Percentiles rank a stretch among this genome's conserved stretches.
These are phyloP conservation scores for Drosophila testacea DNA, from an alignment of 2,888 invertebrate genomes.

Conservation along the genomic window DNA sequence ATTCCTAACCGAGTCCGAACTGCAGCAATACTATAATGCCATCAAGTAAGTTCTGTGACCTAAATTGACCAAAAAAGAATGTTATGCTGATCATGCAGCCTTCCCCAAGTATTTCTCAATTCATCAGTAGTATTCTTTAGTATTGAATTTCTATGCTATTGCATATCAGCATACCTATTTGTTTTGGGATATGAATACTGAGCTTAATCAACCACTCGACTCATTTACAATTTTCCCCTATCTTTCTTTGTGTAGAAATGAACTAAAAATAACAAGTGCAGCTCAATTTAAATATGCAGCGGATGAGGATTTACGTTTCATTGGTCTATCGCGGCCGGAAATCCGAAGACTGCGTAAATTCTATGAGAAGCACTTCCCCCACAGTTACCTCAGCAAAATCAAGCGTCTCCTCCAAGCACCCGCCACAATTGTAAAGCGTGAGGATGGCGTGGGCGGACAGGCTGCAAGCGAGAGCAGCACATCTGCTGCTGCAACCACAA, in stretches of 20 bases:
- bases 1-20: slow-evolving; percentile 96
- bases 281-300: slow-evolving; percentile 97
- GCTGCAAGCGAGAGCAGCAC: slow-evolving; percentile 33
- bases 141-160: neutral
- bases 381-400: slow-evolving; percentile 96
- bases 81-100: slow-evolving; percentile 29
- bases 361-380: slow-evolving; percentile 96
- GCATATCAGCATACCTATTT: neutral
- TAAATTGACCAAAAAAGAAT: slow-evolving; percentile 34
- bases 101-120: neutral
- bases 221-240: neutral
- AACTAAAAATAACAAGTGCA: slow-evolving; percentile 94
- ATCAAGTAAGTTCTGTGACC: slow-evolving; percentile 87
- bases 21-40: slow-evolving; percentile 95
- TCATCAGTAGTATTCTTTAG: neutral
- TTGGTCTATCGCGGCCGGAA: slow-evolving; percentile 98
- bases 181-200: slow-evolving; percentile 17
- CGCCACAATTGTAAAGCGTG: slow-evolving; percentile 81
- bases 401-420: slow-evolving; percentile 91
- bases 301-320: slow-evolving; percentile 94
- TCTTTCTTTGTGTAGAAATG: slow-evolving; percentile 87
- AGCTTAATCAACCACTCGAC: slow-evolving; percentile 8
- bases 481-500: slow-evolving; percentile 36
- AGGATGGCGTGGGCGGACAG: slow-evolving; percentile 70
- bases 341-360: slow-evolving; percentile 96